Evolutionary conservation across 2,888 invertebrate genomes (phyloP).

Genomic region (Dioctria linearis): DNA sequence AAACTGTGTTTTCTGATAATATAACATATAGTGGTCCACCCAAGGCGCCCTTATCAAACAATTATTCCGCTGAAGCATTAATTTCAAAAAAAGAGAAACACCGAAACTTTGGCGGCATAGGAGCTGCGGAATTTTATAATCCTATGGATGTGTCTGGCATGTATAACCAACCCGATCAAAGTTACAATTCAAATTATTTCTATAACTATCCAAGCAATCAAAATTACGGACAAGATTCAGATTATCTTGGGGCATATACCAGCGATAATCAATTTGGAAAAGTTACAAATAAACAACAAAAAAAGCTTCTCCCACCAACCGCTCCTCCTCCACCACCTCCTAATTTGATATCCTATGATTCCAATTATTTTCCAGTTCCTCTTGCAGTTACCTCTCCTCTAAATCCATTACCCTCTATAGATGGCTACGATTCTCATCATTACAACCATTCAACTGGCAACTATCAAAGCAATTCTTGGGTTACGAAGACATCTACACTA

Average conservation of each 20-base stretch:
- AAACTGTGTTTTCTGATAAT: conserved; percentile 9
- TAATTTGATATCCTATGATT: conserved; percentile 45
- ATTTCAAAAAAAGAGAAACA: conserved; percentile 60
- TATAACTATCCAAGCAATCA: conserved; percentile 59
- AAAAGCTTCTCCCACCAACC: conserved; percentile 8
- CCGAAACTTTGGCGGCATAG: conserved; percentile 37
- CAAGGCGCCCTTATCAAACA: conserved; percentile 59
- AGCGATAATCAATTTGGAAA: conserved; percentile 27
- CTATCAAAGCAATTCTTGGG: conserved; percentile 32
- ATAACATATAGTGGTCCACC: conserved; percentile 34
- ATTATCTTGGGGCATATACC: conserved; percentile 58
- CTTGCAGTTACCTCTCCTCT: conserved; percentile 32
- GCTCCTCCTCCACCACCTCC: conserved; percentile 35
- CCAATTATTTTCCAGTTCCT: conserved; percentile 47
- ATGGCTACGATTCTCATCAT: conserved; percentile 3
- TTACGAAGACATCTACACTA: not conserved
- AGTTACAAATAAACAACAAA: conserved; percentile 1
- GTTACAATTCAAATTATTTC: conserved; percentile 58
- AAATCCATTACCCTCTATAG: not conserved
- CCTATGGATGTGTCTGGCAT: conserved; percentile 10
- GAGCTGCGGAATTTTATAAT: conserved; percentile 50
- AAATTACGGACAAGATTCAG: conserved; percentile 57
- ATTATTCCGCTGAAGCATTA: conserved; percentile 61
- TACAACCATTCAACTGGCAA: conserved; percentile 6
- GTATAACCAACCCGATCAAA: conserved; percentile 21